Percentiles rank a stretch among this genome's conserved stretches.
Conservation (phyloP, 2,113 vertebrate species). For the Oreochromis spilurus region DNA sequence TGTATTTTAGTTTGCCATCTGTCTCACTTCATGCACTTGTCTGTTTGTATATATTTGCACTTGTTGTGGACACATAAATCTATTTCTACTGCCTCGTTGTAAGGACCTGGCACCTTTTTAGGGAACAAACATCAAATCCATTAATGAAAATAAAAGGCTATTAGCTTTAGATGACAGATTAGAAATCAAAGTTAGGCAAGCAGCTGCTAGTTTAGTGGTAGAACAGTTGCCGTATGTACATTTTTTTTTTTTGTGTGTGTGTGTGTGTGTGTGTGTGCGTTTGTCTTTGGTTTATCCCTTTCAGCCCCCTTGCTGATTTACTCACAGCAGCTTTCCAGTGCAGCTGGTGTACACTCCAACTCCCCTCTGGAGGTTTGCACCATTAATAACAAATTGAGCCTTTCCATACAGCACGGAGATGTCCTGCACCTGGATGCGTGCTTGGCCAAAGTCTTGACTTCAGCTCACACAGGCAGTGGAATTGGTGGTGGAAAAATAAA, state of each 20-base stretch:
- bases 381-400: slow-evolving; percentile 58
- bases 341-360: slow-evolving; percentile 40
- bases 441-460: slow-evolving; percentile 51
- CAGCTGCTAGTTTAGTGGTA: background rate
- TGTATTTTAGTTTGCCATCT: background rate
- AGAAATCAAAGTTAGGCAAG: background rate
- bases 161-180: background rate
- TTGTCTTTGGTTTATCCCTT: background rate
- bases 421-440: slow-evolving; percentile 48
- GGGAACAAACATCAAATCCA: background rate
- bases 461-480: slow-evolving; percentile 1
- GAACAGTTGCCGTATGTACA: background rate
- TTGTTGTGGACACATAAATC: background rate
- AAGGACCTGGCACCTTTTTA: background rate
- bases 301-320: slow-evolving; percentile 20
- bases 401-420: slow-evolving; percentile 15
- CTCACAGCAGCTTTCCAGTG: slow-evolving; percentile 5
- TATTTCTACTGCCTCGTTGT: background rate
- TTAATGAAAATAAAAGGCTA: background rate
- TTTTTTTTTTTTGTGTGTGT: background rate
- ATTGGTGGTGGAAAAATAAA: background rate
- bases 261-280: background rate
- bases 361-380: slow-evolving; percentile 21
- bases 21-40: background rate
- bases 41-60: background rate